These are phyloP conservation scores for Callospermophilus lateralis DNA, from an alignment of 2,113 vertebrate genomes.

Conservation along the genomic window DNA sequence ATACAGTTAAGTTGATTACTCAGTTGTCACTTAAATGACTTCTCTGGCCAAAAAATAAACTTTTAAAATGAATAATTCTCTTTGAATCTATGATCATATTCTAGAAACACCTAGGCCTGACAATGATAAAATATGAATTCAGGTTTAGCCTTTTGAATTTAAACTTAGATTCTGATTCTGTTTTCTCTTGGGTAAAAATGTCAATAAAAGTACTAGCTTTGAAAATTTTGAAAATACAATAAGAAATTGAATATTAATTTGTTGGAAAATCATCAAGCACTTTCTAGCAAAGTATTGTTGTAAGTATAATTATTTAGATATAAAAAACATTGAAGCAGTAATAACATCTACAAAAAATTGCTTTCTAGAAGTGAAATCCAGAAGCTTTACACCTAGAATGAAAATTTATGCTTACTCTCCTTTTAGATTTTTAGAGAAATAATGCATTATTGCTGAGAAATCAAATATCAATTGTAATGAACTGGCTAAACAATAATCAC, in stretches of 20 bases:
- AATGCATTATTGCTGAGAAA: slow-evolving; percentile 15
- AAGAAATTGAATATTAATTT: not conserved
- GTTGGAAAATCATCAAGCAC: not conserved
- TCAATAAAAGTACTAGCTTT: not conserved
- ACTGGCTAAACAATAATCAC: not conserved
- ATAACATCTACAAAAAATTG: not conserved
- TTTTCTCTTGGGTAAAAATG: not conserved
- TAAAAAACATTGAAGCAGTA: not conserved
- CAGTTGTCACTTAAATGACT: not conserved
- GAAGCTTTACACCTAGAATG: not conserved
- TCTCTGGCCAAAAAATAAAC: not conserved
- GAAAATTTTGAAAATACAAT: not conserved
- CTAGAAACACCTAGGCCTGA: not conserved
- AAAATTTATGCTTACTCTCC: not conserved
- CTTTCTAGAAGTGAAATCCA: not conserved
- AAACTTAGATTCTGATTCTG: not conserved
- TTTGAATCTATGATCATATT: not conserved
- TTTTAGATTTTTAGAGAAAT: not conserved
- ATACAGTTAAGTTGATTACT: not conserved
- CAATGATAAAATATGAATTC: slow-evolving; percentile 38
- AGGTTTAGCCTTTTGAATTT: not conserved
- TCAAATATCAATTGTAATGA: not conserved
- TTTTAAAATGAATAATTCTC: not conserved
- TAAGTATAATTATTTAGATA: not conserved
- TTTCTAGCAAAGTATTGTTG: not conserved